Percentiles rank a stretch among this genome's conserved stretches.
Conservation (phyloP, 2,888 invertebrate species). For the Hirtodrosophila alboralis region DNA sequence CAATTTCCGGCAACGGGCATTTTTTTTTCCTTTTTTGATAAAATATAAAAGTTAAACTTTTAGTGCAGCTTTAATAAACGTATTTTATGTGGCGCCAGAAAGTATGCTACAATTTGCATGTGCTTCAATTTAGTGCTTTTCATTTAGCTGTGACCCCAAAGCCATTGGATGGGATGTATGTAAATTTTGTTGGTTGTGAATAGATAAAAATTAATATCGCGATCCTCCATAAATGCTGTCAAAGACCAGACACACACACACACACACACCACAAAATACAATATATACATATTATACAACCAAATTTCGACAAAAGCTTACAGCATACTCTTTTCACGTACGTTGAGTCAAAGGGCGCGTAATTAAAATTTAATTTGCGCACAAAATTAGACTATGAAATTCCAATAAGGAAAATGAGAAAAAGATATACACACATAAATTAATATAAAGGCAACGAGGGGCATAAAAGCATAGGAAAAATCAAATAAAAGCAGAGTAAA, state of each 20-base stretch:
- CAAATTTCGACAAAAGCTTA: slow-evolving; percentile 46
- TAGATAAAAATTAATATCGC: slow-evolving; percentile 65
- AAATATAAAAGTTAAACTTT: slow-evolving; percentile 47
- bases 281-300: too few species aligned
- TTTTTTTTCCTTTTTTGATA: too few species aligned
- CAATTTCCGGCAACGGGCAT: slow-evolving; percentile 41
- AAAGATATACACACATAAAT: not conserved
- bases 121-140: slow-evolving; percentile 9
- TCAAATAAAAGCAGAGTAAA: slow-evolving; percentile 54
- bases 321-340: slow-evolving; percentile 17
- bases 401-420: slow-evolving; percentile 43
- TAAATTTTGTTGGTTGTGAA: slow-evolving; percentile 41
- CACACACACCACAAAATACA: too few species aligned
- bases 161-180: slow-evolving; percentile 13
- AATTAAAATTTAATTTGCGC: slow-evolving; percentile 74
- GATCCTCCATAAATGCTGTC: slow-evolving; percentile 45
- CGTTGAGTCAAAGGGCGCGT: slow-evolving; percentile 36
- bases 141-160: slow-evolving; percentile 19
- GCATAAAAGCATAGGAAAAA: slow-evolving; percentile 21
- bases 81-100: slow-evolving; percentile 41
- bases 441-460: slow-evolving; percentile 3
- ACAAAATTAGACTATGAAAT: slow-evolving; percentile 69
- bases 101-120: slow-evolving; percentile 32
- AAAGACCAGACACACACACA: slow-evolving; percentile 35
- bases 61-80: slow-evolving; percentile 25